These are phyloP conservation scores for Echinarachnius parma DNA, from an alignment of 53 echinoderm and acorn worm genomes.

Conservation along the genomic window DNA sequence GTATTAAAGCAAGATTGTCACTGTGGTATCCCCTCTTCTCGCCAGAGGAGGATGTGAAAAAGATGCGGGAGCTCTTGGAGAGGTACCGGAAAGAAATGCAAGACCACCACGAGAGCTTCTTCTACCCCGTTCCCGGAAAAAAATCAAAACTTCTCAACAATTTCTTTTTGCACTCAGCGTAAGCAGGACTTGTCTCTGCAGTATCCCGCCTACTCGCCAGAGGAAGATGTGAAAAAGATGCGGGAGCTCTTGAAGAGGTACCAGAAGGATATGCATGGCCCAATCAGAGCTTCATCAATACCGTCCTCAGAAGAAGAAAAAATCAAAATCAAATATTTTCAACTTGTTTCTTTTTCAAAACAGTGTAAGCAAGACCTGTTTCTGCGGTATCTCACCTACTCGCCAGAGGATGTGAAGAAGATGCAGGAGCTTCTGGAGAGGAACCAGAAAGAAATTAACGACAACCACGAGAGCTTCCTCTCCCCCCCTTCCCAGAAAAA, in stretches of 20 bases:
- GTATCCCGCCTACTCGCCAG: neutral
- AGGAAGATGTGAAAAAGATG: neutral
- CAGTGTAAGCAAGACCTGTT: slow-evolving; percentile 23
- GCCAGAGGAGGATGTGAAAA: neutral
- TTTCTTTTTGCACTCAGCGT: no score
- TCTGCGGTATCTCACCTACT: slow-evolving; percentile 17
- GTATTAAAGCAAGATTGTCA: no score
- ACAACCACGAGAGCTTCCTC: slow-evolving; percentile 28
- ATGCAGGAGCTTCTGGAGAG: slow-evolving; percentile 39
- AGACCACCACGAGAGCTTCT: neutral
- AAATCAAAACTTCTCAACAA: no score
- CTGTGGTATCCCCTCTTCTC: neutral
- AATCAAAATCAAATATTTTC: no score
- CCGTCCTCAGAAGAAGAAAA: no score
- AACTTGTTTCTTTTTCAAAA: no score
- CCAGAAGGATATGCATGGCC: no score
- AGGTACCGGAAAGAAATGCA: neutral
- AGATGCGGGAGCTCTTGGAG: neutral
- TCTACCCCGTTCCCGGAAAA: slow-evolving; percentile 2
- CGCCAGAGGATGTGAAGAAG: slow-evolving; percentile 11
- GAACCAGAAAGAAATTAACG: slow-evolving; percentile 16
- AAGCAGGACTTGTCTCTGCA: no score
- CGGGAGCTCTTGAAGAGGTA: neutral
- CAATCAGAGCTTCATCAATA: neutral
- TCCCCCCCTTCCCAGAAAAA: slow-evolving; percentile 33